A percentile compares a stretch with the other conserved stretches of the same genome.
Conservation (phyloP, 2,888 invertebrate species). For the Caenorhabditis sp. region DNA sequence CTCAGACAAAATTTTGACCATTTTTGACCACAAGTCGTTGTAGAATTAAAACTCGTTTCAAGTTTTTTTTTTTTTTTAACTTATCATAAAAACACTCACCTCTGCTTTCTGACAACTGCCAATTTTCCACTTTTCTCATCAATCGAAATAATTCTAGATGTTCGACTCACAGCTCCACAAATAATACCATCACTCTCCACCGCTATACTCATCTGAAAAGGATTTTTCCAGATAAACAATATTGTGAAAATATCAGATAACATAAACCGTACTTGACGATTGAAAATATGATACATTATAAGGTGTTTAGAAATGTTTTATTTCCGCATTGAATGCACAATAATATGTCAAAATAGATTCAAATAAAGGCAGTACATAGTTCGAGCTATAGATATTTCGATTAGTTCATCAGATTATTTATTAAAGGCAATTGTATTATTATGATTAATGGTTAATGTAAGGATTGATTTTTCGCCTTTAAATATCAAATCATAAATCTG, state of each 20-base stretch:
- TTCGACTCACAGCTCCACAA: slow-evolving; percentile 20
- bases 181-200: slow-evolving; percentile 21
- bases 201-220: slow-evolving; percentile 25
- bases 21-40: too few species aligned
- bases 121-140: slow-evolving; percentile 45
- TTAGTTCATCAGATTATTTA: not conserved
- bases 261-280: not conserved
- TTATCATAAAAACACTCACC: slow-evolving; percentile 5
- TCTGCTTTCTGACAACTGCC: slow-evolving; percentile 36
- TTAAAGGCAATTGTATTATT: too few species aligned
- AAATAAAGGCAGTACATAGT: slow-evolving; percentile 1
- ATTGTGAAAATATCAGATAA: too few species aligned
- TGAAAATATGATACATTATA: not conserved
- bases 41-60: too few species aligned
- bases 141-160: slow-evolving; percentile 36
- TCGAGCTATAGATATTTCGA: not conserved
- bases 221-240: not conserved
- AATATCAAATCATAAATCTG: slow-evolving; percentile 52
- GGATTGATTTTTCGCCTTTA: not conserved
- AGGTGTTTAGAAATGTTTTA: not conserved
- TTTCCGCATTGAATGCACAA: not conserved
- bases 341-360: not conserved
- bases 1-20: too few species aligned
- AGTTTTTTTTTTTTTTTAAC: not conserved
- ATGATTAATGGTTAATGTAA: too few species aligned